Base-by-base conservation (phyloP, 2,888 invertebrate genomes). In the Drosophila formosana region DNA sequence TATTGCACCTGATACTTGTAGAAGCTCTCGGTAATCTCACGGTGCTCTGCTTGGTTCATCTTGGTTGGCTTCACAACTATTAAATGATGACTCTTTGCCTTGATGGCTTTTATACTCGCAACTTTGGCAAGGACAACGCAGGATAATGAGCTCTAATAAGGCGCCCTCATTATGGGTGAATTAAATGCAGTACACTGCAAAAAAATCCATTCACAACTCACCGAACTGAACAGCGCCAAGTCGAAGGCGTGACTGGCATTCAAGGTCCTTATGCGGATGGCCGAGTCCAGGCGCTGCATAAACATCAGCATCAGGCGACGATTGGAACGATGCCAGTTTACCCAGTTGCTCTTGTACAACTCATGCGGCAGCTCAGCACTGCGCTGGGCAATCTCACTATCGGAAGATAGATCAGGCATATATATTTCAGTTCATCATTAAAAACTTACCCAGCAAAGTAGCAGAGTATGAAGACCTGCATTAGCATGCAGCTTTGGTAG, bases 391-490 rank as follows among this genome's bases (percentile, higher is more conserved):
- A 90, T 70, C 50, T 82, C 82, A 0, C 86, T 87, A 3, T 0
- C 37, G 11, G n/a, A 0, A n/a, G n/a, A 37, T 4, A 37, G 11
- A 37, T 37, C 37, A 23, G 13, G 1, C 23, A 32, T 3, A n/a
- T n/a, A 5, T 18, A 13, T 4, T 6, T 25, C 2, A 1, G 3
- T 4, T 23, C 8, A 25, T 32, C 0, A 9, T 8, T n/a, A 9
- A 1, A 0, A 11, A 51, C 78, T 56, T n/a, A 82, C 82, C 82
- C 89, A 0, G 89, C 66, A 76, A 66, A 90, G 46, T 80, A 87
- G 41, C 89, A 89, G 11, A 90, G 43, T 0, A 90, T 66, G 4
- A 90, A 90, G 3, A 89, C 74, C 60, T 89, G 84, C 0, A 49
- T 8, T 5, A 90, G 46, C 89, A 89, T 90, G 47, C 79, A 78